A percentile compares a stretch with the other conserved stretches of the same genome.
phyloP scores from a whole-genome alignment of 2,888 invertebrate species.

The Spicauda simplicius region DNA sequence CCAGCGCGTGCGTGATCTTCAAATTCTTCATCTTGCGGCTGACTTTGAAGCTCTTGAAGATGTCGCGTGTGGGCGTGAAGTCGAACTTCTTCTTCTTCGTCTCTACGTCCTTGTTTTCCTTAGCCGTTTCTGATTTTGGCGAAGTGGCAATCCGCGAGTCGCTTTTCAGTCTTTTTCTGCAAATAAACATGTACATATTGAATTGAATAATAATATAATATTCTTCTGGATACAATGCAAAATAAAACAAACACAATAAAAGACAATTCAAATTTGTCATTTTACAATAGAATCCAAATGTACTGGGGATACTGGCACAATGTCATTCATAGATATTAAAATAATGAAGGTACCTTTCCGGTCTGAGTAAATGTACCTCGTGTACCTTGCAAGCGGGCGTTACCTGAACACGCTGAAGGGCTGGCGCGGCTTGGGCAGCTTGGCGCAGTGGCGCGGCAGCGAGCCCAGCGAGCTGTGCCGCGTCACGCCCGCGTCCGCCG shows the following conservation, averaged over 20 bases:
- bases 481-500: slow-evolving; percentile 49
- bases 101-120: slow-evolving; percentile 66
- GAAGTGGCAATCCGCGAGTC: slow-evolving; percentile 70
- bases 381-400: too few species aligned
- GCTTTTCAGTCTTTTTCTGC: slow-evolving; percentile 78
- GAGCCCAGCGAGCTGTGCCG: slow-evolving; percentile 68
- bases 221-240: too few species aligned
- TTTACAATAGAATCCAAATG: too few species aligned
- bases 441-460: slow-evolving; percentile 54
- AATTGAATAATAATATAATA: too few species aligned
- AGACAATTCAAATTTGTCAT: too few species aligned
- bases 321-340: too few species aligned
- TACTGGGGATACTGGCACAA: too few species aligned
- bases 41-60: slow-evolving; percentile 75
- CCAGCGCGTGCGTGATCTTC: slow-evolving; percentile 58
- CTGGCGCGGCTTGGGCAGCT: slow-evolving; percentile 56
- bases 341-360: too few species aligned
- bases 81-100: slow-evolving; percentile 80
- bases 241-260: too few species aligned
- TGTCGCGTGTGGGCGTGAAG: slow-evolving; percentile 75
- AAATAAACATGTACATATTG: slow-evolving; percentile 1
- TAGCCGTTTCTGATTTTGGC: slow-evolving; percentile 69
- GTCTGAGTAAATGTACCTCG: too few species aligned
- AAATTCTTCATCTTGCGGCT: slow-evolving; percentile 72
- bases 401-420: slow-evolving; percentile 45